A percentile compares a stretch with the other conserved stretches of the same genome.
Evolutionary conservation across 2,888 invertebrate genomes (phyloP).

Genomic region (Cantharis rufa): DNA sequence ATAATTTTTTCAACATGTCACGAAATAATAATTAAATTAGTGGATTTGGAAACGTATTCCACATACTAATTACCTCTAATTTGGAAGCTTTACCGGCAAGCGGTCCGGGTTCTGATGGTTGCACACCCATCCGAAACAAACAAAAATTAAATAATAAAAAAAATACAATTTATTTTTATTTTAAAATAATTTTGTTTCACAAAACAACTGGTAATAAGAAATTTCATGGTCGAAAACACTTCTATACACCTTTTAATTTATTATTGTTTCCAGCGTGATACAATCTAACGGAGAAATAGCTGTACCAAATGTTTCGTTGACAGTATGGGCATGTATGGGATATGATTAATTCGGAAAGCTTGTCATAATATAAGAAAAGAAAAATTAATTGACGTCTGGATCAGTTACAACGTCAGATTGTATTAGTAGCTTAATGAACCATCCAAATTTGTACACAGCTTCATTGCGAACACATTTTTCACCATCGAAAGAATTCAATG

Average conservation of each 20-base stretch:
- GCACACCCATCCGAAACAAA: not conserved
- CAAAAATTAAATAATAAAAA: not conserved
- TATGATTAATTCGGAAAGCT: conserved; percentile 30
- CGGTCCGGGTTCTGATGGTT: not conserved
- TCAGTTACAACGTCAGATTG: conserved; percentile 28
- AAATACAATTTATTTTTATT: not conserved
- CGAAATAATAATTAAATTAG: not conserved
- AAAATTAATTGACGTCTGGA: conserved; percentile 34
- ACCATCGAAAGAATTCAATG: not conserved
- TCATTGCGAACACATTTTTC: not conserved
- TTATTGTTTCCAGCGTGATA: conserved; percentile 25
- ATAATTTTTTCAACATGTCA: not conserved
- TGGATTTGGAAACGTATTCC: not conserved
- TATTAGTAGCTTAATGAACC: not conserved
- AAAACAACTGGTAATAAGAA: conserved; percentile 21
- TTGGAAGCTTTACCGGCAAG: not conserved
- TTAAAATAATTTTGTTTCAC: conserved; percentile 2
- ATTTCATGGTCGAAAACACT: conserved; percentile 21
- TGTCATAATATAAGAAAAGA: conserved; percentile 34
- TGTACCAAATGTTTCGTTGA: conserved; percentile 25
- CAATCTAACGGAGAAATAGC: conserved; percentile 26
- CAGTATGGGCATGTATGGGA: conserved; percentile 23
- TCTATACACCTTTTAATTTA: conserved; percentile 24
- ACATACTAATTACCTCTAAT: not conserved
- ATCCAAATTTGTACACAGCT: not conserved